Evolutionary conservation across 2,888 invertebrate species (phyloP).

Genomic region (Thereva nobilitata): DNA sequence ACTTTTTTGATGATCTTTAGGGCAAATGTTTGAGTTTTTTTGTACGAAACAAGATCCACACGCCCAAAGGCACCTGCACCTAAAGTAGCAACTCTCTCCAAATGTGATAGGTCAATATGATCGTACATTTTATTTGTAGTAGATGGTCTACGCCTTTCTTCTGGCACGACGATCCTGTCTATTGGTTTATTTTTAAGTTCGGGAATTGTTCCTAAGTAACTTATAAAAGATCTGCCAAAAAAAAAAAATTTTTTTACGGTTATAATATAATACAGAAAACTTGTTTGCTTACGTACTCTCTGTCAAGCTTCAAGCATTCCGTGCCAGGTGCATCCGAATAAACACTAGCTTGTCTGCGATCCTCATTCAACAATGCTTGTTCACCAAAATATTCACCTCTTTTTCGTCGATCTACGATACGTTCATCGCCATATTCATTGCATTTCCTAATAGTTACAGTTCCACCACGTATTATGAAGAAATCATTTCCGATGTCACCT

Average conservation of each 20-base stretch:
- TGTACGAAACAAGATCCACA: conserved; percentile 76
- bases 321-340: conserved; percentile 83
- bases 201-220: conserved; percentile 74
- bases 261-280: background rate
- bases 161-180: conserved; percentile 43
- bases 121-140: conserved; percentile 63
- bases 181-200: conserved; percentile 56
- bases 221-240: conserved; percentile 70
- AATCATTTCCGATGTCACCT: conserved; percentile 86
- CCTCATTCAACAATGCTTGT: conserved; percentile 82
- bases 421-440: conserved; percentile 64
- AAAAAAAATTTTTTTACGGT: background rate
- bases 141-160: conserved; percentile 46
- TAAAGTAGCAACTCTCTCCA: conserved; percentile 81
- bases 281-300: conserved; percentile 66
- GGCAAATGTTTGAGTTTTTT: conserved; percentile 68
- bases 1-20: conserved; percentile 88
- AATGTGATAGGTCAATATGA: conserved; percentile 73
- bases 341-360: conserved; percentile 86
- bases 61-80: conserved; percentile 93
- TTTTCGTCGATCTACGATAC: conserved; percentile 69
- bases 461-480: conserved; percentile 87
- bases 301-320: conserved; percentile 84
- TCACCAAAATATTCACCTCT: conserved; percentile 89
- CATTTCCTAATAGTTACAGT: conserved; percentile 74